Base-by-base conservation (phyloP, 2,888 invertebrate species). In the Eurois occulta region DNA sequence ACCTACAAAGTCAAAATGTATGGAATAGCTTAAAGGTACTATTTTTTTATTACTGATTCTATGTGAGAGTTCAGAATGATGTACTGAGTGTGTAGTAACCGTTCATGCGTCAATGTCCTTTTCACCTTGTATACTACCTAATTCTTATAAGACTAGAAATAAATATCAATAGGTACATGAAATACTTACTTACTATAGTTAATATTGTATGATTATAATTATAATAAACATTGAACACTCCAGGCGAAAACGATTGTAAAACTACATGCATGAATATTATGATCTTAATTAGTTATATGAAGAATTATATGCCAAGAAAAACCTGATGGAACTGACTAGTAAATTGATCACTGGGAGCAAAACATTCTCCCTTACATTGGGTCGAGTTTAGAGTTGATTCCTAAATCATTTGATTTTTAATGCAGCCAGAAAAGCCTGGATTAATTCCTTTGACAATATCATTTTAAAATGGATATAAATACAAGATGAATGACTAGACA, bases 141-240 rank as follows among this genome's bases (percentile, higher is more conserved):
- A 83, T 75, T 80, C 66, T 75, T 79, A 75, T 48, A 80, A 77
- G 72, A 83, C 83, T 87, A 87, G 80, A 80, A 83, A 86, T 81
- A 67, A 80, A 80, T 72, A 75, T 83, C 72, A 70, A 74, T 85
- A 84, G n/a, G 68, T 82, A 80, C 67, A 85, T 78, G 66, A 83
- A 79, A 83, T 78, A 89, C 82, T 87, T 77, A 88, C 78, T 73
- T 77, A 69, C 78, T 77, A 81, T 60, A 68, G 75, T 79, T 81
- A 72, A 68, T 77, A 72, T 68, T 69, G n/a, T 77, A 75, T 84
- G 75, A 67, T 84, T 81, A 75, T 76, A 70, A 68, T 84, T 88
- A 86, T 77, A 87, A 84, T 87, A 89, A 88, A 89, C 86, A 91
- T 91, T 93, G 91, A 93, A 93, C 93, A 94, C 92, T 89, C 91